These are phyloP conservation scores for Emys orbicularis DNA, from an alignment of 2,797 vertebrate genomes.

Conservation along the genomic window DNA sequence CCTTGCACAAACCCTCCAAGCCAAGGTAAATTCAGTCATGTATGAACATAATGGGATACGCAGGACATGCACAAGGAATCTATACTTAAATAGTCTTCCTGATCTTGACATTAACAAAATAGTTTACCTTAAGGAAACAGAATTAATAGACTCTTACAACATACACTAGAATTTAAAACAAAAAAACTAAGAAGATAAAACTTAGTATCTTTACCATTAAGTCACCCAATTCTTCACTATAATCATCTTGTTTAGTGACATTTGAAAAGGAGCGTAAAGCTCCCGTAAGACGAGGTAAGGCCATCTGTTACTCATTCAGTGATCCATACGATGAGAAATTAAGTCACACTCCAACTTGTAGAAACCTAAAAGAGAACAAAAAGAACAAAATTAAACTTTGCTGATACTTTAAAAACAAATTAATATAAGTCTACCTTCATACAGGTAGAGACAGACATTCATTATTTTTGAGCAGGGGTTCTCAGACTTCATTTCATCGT, in stretches of 20 bases:
- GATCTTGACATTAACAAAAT: conserved; percentile 10
- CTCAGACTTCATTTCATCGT: too few species aligned
- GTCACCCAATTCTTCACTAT: conserved; percentile 85
- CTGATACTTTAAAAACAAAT: conserved; percentile 40
- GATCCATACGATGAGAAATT: conserved; percentile 78
- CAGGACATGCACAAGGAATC: not conserved
- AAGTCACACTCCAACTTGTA: conserved; percentile 61
- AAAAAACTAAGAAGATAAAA: not conserved
- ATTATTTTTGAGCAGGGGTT: not conserved
- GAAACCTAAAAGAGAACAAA: conserved; percentile 69
- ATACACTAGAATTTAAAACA: not conserved
- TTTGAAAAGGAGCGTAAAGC: conserved; percentile 95
- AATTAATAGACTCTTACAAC: not conserved
- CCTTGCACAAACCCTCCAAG: not conserved
- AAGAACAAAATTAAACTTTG: conserved; percentile 39
- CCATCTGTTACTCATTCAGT: conserved; percentile 86
- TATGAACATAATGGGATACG: not conserved
- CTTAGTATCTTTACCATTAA: conserved; percentile 86
- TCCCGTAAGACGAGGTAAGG: conserved; percentile 95
- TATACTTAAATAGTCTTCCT: not conserved
- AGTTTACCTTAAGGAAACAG: conserved; percentile 29
- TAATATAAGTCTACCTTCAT: not conserved
- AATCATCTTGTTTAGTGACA: conserved; percentile 93
- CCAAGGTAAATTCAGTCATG: not conserved
- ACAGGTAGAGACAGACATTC: not conserved